Percentiles rank a stretch among this genome's conserved stretches.
These are phyloP conservation scores for Sycophila sp. DNA, from an alignment of 1,140 invertebrate species.

Conservation along the genomic window DNA sequence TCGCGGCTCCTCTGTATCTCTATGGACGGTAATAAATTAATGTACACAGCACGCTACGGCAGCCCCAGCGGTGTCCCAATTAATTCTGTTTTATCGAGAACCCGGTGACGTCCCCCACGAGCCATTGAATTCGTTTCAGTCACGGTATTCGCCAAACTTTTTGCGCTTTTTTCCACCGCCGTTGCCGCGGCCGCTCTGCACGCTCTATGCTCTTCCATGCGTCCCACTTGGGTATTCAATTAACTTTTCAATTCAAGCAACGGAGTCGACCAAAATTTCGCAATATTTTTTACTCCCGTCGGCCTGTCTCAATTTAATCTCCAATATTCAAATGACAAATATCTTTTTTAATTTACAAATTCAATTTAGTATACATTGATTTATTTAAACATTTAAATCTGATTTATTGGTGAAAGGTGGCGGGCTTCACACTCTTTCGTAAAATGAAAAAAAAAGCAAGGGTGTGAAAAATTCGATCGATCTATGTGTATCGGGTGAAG, in stretches of 20 bases:
- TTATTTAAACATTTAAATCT: too few relatives aligned
- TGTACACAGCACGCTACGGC: constrained; percentile 31
- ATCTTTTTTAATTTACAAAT: too few relatives aligned
- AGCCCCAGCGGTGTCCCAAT: constrained; percentile 51
- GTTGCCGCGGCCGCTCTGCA: too few relatives aligned
- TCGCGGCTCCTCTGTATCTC: constrained; percentile 30
- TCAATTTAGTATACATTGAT: too few relatives aligned
- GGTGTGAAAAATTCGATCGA: constrained; percentile 9
- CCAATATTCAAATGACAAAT: too few relatives aligned
- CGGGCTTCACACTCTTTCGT: too few relatives aligned
- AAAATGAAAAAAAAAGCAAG: neutral
- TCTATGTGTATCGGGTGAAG: constrained; percentile 2
- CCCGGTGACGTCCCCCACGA: constrained; percentile 38
- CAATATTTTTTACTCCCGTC: too few relatives aligned
- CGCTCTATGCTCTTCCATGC: constrained; percentile 18
- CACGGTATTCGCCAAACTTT: constrained; percentile 11
- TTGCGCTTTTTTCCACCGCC: constrained; percentile 2
- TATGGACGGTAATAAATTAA: constrained; percentile 54
- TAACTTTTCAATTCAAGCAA: constrained; percentile 3
- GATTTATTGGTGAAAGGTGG: too few relatives aligned
- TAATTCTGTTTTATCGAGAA: constrained; percentile 54
- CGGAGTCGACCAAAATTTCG: neutral
- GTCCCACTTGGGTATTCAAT: constrained; percentile 18
- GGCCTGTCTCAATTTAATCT: too few relatives aligned
- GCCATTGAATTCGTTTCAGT: constrained; percentile 40